Evolutionary conservation across 2,113 vertebrate species (phyloP).

Genomic region (Elephas maximus): DNA sequence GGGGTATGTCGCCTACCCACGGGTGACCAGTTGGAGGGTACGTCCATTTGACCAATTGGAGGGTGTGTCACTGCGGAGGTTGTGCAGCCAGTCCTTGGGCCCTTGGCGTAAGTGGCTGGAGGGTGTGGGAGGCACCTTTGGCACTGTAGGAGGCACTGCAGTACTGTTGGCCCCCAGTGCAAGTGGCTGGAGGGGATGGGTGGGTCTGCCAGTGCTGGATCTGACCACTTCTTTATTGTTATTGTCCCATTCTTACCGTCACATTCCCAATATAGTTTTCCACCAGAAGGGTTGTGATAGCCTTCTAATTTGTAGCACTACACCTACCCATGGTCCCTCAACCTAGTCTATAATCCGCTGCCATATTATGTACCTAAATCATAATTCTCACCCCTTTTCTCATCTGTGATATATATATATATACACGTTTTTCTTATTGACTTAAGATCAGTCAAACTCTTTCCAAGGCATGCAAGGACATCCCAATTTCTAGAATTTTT

Average conservation of each 20-base stretch:
- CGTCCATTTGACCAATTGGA: no score
- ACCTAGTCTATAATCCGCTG: background rate
- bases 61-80: no score
- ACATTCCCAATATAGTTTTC: background rate
- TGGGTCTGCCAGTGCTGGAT: no score
- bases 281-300: background rate
- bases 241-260: background rate
- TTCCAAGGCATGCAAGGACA: background rate
- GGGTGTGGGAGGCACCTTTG: no score
- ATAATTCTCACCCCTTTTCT: background rate
- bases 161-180: no score
- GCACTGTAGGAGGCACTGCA: no score
- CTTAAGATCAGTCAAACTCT: background rate
- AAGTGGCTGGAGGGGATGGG: no score
- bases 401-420: background rate
- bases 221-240: no score
- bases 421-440: background rate
- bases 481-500: background rate
- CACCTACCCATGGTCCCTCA: background rate
- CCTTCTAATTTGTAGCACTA: background rate
- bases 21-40: no score
- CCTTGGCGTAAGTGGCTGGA: no score
- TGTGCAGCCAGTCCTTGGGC: no score
- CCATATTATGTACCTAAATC: background rate
- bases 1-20: no score